phyloP scores from a whole-genome alignment of 2,113 vertebrate species.

The Sapayoa aenigma region DNA sequence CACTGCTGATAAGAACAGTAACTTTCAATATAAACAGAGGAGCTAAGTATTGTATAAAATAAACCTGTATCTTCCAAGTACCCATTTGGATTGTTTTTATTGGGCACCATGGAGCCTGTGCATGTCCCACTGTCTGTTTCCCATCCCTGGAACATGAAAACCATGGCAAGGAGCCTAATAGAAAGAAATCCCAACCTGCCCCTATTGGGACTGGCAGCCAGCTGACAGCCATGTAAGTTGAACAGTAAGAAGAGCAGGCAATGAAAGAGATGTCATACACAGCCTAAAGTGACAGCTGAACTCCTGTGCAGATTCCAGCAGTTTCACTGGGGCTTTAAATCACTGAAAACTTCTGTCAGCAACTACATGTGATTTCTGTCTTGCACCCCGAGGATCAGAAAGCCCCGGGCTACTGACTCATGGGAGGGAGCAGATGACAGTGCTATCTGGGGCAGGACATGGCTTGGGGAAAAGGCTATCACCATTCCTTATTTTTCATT shows the following conservation, averaged over 20 bases:
- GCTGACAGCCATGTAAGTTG: neutral
- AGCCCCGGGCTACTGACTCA: conserved; percentile 57
- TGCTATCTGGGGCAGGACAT: conserved; percentile 52
- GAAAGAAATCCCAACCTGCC: neutral
- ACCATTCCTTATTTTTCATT: conserved; percentile 41
- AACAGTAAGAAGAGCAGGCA: neutral
- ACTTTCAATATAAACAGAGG: neutral
- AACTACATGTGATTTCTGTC: conserved; percentile 44
- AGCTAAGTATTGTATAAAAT: neutral
- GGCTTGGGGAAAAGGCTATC: conserved; percentile 41
- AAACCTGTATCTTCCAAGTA: neutral
- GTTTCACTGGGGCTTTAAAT: conserved; percentile 44
- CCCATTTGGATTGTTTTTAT: neutral
- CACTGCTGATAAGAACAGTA: neutral
- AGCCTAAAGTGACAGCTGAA: conserved; percentile 36
- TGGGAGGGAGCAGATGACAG: conserved; percentile 43
- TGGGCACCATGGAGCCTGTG: neutral
- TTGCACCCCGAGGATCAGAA: neutral
- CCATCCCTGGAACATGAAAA: neutral
- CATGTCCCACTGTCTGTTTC: neutral
- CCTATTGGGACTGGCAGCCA: neutral
- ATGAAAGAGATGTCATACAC: neutral
- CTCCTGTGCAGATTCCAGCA: conserved; percentile 13
- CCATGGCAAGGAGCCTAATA: neutral
- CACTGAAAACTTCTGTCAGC: conserved; percentile 53